Evolutionary conservation across 2,113 vertebrate species (phyloP).

Genomic region (Anolis carolinensis): DNA sequence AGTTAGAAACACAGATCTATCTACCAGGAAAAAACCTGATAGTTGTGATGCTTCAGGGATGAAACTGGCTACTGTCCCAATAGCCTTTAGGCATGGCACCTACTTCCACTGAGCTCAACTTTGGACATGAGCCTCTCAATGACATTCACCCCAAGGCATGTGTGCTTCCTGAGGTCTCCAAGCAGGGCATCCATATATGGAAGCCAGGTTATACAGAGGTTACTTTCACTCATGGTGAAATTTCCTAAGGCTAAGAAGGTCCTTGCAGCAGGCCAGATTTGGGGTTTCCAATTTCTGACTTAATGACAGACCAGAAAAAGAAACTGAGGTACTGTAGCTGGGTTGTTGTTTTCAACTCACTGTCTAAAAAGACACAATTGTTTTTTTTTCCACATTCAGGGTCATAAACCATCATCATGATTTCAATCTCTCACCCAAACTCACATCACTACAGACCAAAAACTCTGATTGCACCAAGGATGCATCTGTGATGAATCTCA

Average conservation of each 20-base stretch:
- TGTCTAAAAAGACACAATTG: background rate
- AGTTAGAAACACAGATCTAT: background rate
- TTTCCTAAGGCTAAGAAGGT: conserved; percentile 14
- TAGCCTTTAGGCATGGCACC: background rate
- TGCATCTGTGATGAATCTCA: background rate
- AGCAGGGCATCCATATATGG: conserved; percentile 1
- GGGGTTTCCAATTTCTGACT: background rate
- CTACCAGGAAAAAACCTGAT: background rate
- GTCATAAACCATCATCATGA: background rate
- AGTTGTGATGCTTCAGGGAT: background rate
- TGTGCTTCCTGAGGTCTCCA: conserved; percentile 18
- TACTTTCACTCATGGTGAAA: conserved; percentile 2
- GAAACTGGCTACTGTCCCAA: conserved; percentile 31
- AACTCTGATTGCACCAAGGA: background rate
- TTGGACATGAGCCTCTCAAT: background rate
- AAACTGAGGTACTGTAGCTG: background rate
- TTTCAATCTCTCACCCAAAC: background rate
- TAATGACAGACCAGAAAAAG: background rate
- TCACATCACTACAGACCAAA: background rate
- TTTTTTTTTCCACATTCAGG: conserved; percentile 25
- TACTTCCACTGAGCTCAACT: conserved; percentile 2
- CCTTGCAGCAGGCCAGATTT: background rate
- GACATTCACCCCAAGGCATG: background rate
- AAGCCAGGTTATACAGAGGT: conserved; percentile 15
- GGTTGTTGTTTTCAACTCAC: background rate